These are phyloP conservation scores for Drosophila ambigua DNA, from an alignment of 1,140 invertebrate genomes.

Conservation along the genomic window DNA sequence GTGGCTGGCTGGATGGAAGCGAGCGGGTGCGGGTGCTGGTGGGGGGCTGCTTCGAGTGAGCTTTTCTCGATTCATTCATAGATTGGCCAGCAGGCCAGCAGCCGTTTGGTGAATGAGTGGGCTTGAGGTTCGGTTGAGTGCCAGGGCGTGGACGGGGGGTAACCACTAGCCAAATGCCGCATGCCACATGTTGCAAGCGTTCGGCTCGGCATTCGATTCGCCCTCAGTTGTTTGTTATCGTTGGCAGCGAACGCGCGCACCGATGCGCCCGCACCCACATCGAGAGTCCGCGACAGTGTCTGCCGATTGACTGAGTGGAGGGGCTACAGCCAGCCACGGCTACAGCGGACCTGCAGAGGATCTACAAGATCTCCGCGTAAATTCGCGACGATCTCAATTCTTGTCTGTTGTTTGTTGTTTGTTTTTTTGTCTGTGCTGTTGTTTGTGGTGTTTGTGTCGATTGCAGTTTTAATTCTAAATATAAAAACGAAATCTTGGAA, in stretches of 20 bases:
- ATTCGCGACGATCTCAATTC: conserved; percentile 20
- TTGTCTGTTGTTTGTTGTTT: background rate
- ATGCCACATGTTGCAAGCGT: conserved; percentile 75
- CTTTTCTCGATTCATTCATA: conserved; percentile 64
- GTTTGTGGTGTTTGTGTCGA: conserved; percentile 2
- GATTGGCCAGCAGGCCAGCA: conserved; percentile 33
- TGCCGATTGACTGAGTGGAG: background rate
- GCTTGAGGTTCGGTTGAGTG: conserved; percentile 1
- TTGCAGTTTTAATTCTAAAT: conserved; percentile 25
- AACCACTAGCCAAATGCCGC: conserved; percentile 11
- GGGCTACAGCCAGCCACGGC: background rate
- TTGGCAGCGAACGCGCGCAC: conserved; percentile 67
- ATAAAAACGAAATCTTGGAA: background rate
- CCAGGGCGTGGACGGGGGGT: no score
- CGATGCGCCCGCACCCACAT: conserved; percentile 38
- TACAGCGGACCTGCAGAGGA: background rate
- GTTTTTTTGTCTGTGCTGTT: background rate
- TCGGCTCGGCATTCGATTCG: conserved; percentile 14
- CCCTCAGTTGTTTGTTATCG: conserved; percentile 71
- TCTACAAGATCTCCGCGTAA: conserved; percentile 6
- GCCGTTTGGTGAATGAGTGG: conserved; percentile 41
- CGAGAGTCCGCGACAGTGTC: background rate
- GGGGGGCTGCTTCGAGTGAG: background rate
- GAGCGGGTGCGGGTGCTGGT: no score
- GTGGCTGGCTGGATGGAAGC: no score